Evolutionary conservation across 2,888 invertebrate species (phyloP).

Genomic region (Xylota sylvarum): DNA sequence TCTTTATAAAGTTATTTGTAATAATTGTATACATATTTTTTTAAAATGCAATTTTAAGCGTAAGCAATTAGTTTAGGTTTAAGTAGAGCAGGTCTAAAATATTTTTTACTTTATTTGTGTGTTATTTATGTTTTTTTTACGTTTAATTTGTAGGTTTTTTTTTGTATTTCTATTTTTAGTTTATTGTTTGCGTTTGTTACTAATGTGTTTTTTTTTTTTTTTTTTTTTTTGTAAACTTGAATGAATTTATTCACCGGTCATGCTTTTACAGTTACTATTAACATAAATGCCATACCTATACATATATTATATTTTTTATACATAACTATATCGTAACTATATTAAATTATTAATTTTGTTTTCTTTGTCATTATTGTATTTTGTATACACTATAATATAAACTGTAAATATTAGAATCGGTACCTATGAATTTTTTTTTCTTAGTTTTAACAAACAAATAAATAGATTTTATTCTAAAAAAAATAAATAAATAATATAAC

Average conservation of each 20-base stretch:
- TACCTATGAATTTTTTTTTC: constrained; percentile 57
- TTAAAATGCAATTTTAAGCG: constrained; percentile 71
- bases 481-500: constrained; percentile 49
- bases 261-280: constrained; percentile 70
- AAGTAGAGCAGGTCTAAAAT: constrained; percentile 56
- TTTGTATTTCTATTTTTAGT: constrained; percentile 28
- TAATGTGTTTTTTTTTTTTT: neutral
- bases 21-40: constrained; percentile 76
- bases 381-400: constrained; percentile 40
- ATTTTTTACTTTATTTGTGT: constrained; percentile 45
- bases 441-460: constrained; percentile 31
- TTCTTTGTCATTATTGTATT: constrained; percentile 57
- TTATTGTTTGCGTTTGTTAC: constrained; percentile 47
- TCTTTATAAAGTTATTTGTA: constrained; percentile 67
- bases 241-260: constrained; percentile 66
- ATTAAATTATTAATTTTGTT: constrained; percentile 66
- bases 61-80: constrained; percentile 68
- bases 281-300: constrained; percentile 72
- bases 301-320: constrained; percentile 74
- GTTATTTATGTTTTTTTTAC: constrained; percentile 47
- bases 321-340: constrained; percentile 63
- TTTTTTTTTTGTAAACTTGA: constrained; percentile 37
- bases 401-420: constrained; percentile 71
- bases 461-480: constrained; percentile 59
- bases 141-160: neutral